These are phyloP conservation scores for Sardinella longiceps DNA, from an alignment of 2,797 vertebrate genomes.

Conservation along the genomic window DNA sequence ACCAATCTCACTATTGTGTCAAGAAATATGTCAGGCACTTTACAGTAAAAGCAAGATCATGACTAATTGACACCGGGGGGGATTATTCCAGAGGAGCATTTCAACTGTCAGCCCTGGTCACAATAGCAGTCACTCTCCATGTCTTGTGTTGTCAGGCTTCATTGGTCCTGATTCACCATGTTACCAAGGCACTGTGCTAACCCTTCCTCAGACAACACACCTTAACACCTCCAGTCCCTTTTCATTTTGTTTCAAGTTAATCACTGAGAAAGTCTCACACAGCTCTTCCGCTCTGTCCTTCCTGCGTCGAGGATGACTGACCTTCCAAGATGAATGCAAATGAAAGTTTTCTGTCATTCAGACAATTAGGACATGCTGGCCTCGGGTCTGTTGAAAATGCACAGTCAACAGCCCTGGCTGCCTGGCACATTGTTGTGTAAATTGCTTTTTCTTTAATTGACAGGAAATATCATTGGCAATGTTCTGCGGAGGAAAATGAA, in stretches of 20 bases:
- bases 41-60: conserved; percentile 4
- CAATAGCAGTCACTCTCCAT: conserved; percentile 57
- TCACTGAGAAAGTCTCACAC: neutral
- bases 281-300: neutral
- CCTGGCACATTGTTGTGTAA: conserved; percentile 8
- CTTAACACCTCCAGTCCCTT: neutral
- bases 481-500: neutral
- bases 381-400: conserved; percentile 15
- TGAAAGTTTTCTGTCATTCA: neutral
- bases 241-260: neutral
- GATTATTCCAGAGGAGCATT: conserved; percentile 53
- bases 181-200: conserved; percentile 45
- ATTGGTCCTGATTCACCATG: conserved; percentile 58
- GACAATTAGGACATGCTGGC: neutral
- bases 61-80: conserved; percentile 23
- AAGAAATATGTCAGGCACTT: neutral
- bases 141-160: conserved; percentile 59
- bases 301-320: neutral
- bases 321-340: neutral
- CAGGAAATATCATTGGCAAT: conserved; percentile 27
- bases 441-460: conserved; percentile 13
- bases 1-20: neutral
- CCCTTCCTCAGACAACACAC: conserved; percentile 22
- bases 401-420: neutral
- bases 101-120: conserved; percentile 59